Evolutionary conservation across 2,113 vertebrate genomes (phyloP).

Genomic region (Calyptommatus sinebrachiatus): DNA sequence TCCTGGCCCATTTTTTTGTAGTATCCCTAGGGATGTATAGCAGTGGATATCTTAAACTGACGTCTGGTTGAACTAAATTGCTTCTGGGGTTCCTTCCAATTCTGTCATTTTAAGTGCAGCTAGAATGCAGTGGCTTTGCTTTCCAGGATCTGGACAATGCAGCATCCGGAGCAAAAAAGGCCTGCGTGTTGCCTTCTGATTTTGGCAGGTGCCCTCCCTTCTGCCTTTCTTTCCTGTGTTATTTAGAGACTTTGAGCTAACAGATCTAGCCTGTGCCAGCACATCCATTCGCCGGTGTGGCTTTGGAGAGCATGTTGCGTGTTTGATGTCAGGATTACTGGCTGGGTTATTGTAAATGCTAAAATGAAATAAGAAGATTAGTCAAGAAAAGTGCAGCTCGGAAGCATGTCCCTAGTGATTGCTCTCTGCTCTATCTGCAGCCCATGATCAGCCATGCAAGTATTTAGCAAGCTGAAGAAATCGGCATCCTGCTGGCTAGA

Average conservation of each 20-base stretch:
- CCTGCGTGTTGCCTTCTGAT: rapidly evolving
- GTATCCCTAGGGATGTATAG: background rate
- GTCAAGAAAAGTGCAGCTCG: constrained; percentile 56
- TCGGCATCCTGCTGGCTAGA: background rate
- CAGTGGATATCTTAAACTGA: background rate
- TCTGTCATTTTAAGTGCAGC: background rate
- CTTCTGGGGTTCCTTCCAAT: background rate
- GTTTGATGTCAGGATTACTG: constrained; percentile 68
- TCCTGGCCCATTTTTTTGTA: no score
- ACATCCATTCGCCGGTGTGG: constrained; percentile 48
- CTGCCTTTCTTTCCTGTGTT: constrained; percentile 10
- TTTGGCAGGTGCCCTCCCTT: constrained; percentile 31
- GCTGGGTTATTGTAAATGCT: constrained; percentile 66
- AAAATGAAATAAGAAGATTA: constrained; percentile 69
- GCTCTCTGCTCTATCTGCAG: constrained; percentile 36
- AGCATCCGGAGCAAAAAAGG: rapidly evolving
- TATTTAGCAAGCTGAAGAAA: background rate
- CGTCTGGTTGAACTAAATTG: background rate
- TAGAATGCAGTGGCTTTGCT: background rate
- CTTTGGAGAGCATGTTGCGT: constrained; percentile 51
- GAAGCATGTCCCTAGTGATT: constrained; percentile 36
- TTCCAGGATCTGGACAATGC: constrained; percentile 7
- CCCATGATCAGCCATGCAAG: background rate
- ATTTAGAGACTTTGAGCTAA: constrained; percentile 48
- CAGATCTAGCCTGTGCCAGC: constrained; percentile 54